Percentiles rank a stretch among this genome's conserved stretches.
Conservation (phyloP, 2,113 vertebrate species). For the Helogale parvula region DNA sequence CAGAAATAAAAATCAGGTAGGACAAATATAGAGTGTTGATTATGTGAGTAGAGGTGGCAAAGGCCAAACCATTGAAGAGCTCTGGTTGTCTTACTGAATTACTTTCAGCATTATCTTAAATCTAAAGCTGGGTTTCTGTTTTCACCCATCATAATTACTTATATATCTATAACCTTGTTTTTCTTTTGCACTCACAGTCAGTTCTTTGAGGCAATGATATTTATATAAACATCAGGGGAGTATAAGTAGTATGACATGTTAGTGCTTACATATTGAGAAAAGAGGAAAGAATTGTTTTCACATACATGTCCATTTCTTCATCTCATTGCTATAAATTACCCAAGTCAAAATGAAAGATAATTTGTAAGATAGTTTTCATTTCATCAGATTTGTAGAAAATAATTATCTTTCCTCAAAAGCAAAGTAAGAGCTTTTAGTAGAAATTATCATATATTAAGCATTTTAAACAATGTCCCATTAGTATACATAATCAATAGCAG, state of each 20-base stretch:
- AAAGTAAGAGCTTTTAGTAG: background rate
- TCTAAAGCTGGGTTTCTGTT: background rate
- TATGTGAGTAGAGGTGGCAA: background rate
- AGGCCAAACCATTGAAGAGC: background rate
- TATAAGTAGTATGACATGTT: background rate
- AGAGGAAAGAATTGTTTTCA: background rate
- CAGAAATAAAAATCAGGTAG: background rate
- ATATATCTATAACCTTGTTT: background rate
- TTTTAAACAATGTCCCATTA: background rate
- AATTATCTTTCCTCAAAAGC: background rate
- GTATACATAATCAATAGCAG: background rate
- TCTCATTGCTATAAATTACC: background rate
- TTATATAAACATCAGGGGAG: background rate
- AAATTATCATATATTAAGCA: background rate
- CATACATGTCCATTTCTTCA: background rate
- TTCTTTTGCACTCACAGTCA: background rate
- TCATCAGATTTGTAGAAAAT: background rate
- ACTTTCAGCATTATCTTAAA: background rate
- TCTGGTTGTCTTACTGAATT: background rate
- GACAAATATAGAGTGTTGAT: background rate
- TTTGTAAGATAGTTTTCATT: background rate
- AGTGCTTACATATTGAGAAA: background rate
- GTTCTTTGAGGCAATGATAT: background rate
- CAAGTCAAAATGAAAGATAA: background rate
- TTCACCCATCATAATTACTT: background rate